phyloP scores from a whole-genome alignment of 2,797 vertebrate genomes.

The Anguilla marmorata region DNA sequence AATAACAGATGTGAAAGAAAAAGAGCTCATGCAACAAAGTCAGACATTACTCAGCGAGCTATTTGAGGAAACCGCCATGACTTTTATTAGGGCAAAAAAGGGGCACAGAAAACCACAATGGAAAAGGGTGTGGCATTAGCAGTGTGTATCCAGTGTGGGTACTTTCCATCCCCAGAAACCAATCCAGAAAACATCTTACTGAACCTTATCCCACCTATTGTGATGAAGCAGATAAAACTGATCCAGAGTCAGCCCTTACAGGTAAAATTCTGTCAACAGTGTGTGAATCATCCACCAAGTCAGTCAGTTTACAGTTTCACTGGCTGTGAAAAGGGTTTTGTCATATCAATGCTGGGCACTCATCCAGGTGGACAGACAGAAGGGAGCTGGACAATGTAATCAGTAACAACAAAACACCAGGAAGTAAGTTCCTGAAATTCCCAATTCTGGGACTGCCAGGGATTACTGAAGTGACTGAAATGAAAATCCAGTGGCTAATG shows the following conservation, averaged over 20 bases:
- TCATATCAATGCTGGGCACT: slow-evolving; percentile 36
- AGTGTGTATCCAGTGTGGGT: slow-evolving; percentile 9
- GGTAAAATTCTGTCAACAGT: background rate
- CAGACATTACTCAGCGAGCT: slow-evolving; percentile 73
- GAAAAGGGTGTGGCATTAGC: background rate
- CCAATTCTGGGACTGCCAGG: too few species aligned
- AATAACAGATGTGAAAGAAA: slow-evolving; percentile 47
- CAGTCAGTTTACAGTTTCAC: slow-evolving; percentile 33
- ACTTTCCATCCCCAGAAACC: background rate
- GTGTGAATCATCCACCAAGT: slow-evolving; percentile 19
- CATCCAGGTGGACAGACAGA: slow-evolving; percentile 55
- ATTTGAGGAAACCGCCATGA: slow-evolving; percentile 61
- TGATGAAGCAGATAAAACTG: background rate
- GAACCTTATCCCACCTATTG: background rate
- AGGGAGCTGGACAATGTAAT: slow-evolving; percentile 45
- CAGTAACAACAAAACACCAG: slow-evolving; percentile 29
- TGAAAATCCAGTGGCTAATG: background rate
- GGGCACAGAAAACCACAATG: slow-evolving; percentile 16
- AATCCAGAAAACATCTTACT: background rate
- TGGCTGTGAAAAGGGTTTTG: slow-evolving; percentile 50
- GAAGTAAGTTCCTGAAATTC: background rate
- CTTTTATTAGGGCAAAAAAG: slow-evolving; percentile 51
- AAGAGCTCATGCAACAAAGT: slow-evolving; percentile 56
- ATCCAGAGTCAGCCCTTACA: background rate
- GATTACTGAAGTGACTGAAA: background rate